phyloP scores from a whole-genome alignment of 2,113 vertebrate species.

The Urocynchramus pylzowi region DNA sequence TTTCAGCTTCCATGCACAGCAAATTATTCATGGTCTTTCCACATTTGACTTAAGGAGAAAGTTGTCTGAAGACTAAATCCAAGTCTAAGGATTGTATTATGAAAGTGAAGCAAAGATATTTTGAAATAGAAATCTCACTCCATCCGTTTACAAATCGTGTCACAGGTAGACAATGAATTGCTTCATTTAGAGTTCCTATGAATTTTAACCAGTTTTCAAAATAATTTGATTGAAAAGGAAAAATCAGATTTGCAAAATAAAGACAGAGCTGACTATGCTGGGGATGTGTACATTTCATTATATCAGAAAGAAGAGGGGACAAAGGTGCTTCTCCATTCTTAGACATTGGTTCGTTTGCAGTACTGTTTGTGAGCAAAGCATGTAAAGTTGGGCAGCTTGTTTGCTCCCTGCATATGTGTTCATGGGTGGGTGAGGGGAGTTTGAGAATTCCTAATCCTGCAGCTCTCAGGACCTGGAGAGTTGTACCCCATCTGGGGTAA shows the following conservation, averaged over 20 bases:
- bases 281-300: background rate
- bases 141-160: background rate
- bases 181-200: background rate
- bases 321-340: background rate
- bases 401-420: background rate
- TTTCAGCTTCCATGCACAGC: background rate
- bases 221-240: background rate
- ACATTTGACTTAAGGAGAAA: background rate
- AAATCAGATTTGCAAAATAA: background rate
- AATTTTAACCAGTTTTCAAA: background rate
- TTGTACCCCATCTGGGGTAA: slow-evolving; percentile 83
- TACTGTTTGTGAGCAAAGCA: slow-evolving; percentile 25
- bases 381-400: slow-evolving; percentile 38
- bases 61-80: background rate
- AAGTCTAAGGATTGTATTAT: background rate
- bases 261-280: background rate
- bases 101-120: background rate
- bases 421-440: slow-evolving; percentile 15
- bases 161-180: background rate
- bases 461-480: slow-evolving; percentile 81
- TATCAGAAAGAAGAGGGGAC: background rate
- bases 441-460: slow-evolving; percentile 85
- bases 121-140: background rate
- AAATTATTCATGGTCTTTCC: background rate
- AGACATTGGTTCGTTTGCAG: background rate